Evolutionary conservation across 2,797 vertebrate genomes (phyloP).

Genomic region (Tapirus indicus): DNA sequence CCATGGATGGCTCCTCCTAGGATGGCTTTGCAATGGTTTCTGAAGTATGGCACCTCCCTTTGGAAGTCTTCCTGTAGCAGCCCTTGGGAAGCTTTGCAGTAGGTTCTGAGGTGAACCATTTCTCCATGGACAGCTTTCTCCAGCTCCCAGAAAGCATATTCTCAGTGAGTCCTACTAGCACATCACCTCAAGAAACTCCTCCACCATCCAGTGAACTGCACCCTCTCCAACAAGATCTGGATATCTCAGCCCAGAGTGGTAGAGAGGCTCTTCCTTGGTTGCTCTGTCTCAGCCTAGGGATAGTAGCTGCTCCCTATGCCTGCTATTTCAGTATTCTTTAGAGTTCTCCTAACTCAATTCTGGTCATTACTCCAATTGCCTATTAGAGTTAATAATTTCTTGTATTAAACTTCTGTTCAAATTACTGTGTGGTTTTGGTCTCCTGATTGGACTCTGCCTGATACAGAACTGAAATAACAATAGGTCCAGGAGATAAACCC

Average conservation of each 20-base stretch:
- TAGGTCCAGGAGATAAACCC: neutral
- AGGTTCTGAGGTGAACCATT: neutral
- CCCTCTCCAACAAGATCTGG: neutral
- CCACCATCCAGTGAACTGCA: neutral
- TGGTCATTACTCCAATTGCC: neutral
- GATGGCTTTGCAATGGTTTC: neutral
- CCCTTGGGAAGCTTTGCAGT: neutral
- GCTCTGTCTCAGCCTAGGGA: neutral
- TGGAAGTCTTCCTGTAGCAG: neutral
- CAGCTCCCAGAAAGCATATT: neutral
- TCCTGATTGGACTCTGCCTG: neutral
- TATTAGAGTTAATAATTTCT: neutral
- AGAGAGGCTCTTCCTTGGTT: neutral
- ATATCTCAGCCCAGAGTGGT: neutral
- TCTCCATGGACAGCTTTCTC: neutral
- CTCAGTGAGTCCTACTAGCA: neutral
- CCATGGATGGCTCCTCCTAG: neutral
- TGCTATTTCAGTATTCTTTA: neutral
- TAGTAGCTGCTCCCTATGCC: neutral
- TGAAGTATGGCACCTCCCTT: neutral
- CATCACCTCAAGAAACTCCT: neutral
- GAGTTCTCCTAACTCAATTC: neutral
- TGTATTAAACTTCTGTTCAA: neutral
- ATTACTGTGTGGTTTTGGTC: slow-evolving; percentile 29
- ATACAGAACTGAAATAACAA: neutral